These are phyloP conservation scores for Drosophila austrosaltans DNA, from an alignment of 2,888 invertebrate genomes.

Conservation along the genomic window DNA sequence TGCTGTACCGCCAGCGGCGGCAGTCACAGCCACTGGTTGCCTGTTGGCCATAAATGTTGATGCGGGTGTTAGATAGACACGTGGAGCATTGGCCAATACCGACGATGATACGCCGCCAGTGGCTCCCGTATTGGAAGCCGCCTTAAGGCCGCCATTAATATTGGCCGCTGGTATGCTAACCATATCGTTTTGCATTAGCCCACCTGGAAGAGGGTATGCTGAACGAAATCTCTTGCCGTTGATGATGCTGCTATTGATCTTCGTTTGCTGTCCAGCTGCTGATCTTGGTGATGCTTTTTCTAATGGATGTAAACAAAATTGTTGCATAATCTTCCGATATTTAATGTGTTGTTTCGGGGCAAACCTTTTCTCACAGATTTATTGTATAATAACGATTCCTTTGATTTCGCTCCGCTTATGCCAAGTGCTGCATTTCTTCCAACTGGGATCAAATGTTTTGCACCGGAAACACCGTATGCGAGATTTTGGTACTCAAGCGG, in stretches of 20 bases:
- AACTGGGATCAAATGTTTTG: too few species aligned
- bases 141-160: constrained; percentile 71
- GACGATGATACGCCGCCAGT: constrained; percentile 53
- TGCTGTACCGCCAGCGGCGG: constrained; percentile 36
- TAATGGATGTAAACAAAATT: neutral
- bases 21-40: constrained; percentile 44
- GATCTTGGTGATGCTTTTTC: neutral
- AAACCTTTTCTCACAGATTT: neutral
- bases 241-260: neutral
- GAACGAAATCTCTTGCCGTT: neutral
- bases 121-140: constrained; percentile 55
- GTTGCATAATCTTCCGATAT: neutral
- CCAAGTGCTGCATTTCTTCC: too few species aligned
- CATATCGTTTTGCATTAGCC: constrained; percentile 82
- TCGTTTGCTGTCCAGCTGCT: neutral
- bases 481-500: neutral
- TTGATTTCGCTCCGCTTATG: neutral
- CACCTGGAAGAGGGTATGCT: constrained; percentile 30
- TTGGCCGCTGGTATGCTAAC: constrained; percentile 82
- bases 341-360: too few species aligned
- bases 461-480: too few species aligned
- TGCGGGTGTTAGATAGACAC: constrained; percentile 56
- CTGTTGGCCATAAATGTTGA: constrained; percentile 53
- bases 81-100: constrained; percentile 61
- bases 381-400: neutral